Evolutionary conservation across 2,797 vertebrate species (phyloP).

Genomic region (Microctenopoma stevenorrisi): DNA sequence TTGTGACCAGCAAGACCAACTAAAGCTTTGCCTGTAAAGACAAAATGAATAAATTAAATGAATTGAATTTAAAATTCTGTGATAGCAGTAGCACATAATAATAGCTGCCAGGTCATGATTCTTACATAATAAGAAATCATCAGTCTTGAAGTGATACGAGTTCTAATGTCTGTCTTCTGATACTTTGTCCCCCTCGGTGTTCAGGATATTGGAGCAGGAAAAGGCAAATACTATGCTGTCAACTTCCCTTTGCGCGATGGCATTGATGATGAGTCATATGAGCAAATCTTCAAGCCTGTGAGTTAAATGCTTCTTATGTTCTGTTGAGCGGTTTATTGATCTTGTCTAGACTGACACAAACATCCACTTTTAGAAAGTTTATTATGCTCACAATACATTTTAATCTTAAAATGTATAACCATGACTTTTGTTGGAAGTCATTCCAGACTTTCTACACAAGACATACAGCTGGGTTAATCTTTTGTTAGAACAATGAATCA

Average conservation of each 20-base stretch:
- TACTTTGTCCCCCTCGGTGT: constrained; percentile 15
- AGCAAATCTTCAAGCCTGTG: constrained; percentile 93
- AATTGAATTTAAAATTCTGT: too few species aligned
- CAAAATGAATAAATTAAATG: too few species aligned
- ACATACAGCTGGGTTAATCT: too few species aligned
- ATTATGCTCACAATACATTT: too few species aligned
- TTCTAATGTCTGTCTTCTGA: not conserved
- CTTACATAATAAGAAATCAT: not conserved
- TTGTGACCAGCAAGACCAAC: too few species aligned
- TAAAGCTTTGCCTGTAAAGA: too few species aligned
- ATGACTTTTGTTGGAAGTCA: too few species aligned
- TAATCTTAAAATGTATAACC: too few species aligned
- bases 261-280: constrained; percentile 93
- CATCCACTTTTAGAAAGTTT: too few species aligned
- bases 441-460: too few species aligned
- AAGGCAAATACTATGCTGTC: constrained; percentile 95
- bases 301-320: constrained; percentile 53
- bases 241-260: constrained; percentile 94
- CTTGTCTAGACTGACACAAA: not conserved
- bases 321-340: not conserved
- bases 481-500: too few species aligned
- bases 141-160: not conserved
- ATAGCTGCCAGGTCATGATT: not conserved
- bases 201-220: constrained; percentile 94
- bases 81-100: too few species aligned